These are phyloP conservation scores for Tribolium freemani DNA, from an alignment of 2,888 invertebrate genomes.

Conservation along the genomic window DNA sequence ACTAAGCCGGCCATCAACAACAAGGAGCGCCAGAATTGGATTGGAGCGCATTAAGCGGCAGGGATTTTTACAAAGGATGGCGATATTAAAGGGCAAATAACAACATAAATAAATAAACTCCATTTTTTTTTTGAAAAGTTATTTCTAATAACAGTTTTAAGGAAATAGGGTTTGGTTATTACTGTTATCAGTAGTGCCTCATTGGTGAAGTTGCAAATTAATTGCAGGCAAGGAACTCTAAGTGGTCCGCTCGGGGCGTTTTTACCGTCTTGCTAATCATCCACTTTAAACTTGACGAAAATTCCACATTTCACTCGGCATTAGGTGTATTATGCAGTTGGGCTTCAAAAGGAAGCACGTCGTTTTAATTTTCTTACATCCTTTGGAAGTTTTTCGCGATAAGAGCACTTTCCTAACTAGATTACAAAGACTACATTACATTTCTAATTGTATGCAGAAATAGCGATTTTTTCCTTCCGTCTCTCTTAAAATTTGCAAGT, in stretches of 20 bases:
- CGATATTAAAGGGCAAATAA: background rate
- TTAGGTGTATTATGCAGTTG: slow-evolving; percentile 17
- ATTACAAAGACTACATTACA: slow-evolving; percentile 38
- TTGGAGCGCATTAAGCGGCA: slow-evolving; percentile 23
- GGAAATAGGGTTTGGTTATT: no score
- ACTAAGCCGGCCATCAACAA: slow-evolving; percentile 28
- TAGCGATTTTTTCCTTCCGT: slow-evolving; percentile 29
- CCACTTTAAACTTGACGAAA: slow-evolving; percentile 4
- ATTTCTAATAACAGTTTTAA: no score
- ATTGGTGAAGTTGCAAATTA: background rate
- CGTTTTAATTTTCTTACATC: slow-evolving; percentile 29
- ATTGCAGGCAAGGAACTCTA: background rate
- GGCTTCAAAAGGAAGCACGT: slow-evolving; percentile 15
- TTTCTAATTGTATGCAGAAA: slow-evolving; percentile 42
- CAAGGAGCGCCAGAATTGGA: background rate
- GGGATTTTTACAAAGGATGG: background rate
- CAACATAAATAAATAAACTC: background rate
- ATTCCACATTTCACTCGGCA: background rate
- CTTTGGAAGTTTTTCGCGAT: slow-evolving; percentile 31
- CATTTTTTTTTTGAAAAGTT: no score
- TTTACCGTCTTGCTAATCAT: slow-evolving; percentile 1
- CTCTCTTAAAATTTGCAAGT: slow-evolving; percentile 37
- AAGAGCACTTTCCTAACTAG: slow-evolving; percentile 28
- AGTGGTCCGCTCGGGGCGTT: background rate
- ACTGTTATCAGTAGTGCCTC: background rate